Base-by-base conservation (phyloP, 2,888 invertebrate genomes). In the Ornithoptera priamus region DNA sequence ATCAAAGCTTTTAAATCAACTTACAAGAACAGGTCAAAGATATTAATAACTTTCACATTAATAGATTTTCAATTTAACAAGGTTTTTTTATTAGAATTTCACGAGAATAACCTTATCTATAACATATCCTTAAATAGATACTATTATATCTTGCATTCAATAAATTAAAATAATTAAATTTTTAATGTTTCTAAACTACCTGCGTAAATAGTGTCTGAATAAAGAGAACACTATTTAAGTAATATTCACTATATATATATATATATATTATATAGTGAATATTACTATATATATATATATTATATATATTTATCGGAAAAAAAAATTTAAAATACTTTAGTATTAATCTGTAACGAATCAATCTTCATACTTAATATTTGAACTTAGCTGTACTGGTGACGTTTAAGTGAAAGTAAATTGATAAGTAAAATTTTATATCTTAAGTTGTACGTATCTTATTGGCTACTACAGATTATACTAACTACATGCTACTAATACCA, bases 381-480 rank as follows among this genome's bases (percentile, higher is more conserved):
- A 46, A 3, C 46, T 46, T 12, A 10, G 46, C 15, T 15, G 15
- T 53, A n/a, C 2, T 18, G 50, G 53, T 53, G 53, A 53, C 7
- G n/a, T 53, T 53, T 53, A n/a, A n/a, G 53, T 58, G 7, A 65
- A 65, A 69, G 60, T 69, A 65, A n/a, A 15, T 64, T 42, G 42
- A 42, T 17, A 69, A 39, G 30, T 56, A 53, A 56, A 58, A 59
- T 39, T 68, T 65, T 20, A 58, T n/a, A 65, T 63, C 62, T 50
- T 70, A 58, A 42, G 53, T 58, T 57, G 22, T 56, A 42, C 42
- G n/a, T 63, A 67, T 61, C n/a, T 63, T 58, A 71, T 69, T 50
- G 66, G 50, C 70, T 72, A 70, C 50, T 30, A 57, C 59, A 66
- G 24, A 64, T 60, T 64, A 63, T 42, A 53, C 60, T 62, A 65